Evolutionary conservation across 2,888 invertebrate species (phyloP).

Genomic region (Allolobophora icterica): DNA sequence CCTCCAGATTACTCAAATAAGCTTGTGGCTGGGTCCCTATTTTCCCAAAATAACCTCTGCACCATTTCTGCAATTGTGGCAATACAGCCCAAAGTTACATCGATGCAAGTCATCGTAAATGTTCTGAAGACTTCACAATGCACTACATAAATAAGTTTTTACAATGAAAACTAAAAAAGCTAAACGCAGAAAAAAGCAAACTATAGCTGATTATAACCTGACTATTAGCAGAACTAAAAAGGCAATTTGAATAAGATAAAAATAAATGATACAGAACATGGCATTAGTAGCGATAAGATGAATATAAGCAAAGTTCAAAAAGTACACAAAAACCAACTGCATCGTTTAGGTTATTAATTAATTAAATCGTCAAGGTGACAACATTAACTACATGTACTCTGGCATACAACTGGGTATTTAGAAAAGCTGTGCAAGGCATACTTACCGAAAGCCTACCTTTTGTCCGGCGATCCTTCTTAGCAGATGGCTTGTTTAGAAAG

Average conservation of each 20-base stretch:
- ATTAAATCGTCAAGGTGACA: neutral
- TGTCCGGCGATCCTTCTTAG: slow-evolving; percentile 33
- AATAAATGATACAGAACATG: neutral
- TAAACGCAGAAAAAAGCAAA: neutral
- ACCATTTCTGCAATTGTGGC: neutral
- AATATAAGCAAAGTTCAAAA: neutral
- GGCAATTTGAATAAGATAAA: neutral
- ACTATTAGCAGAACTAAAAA: neutral
- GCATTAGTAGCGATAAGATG: no score
- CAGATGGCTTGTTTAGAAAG: slow-evolving; percentile 20
- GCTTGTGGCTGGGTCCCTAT: no score
- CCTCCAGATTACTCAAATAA: no score
- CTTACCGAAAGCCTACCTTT: slow-evolving; percentile 36
- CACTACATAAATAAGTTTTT: neutral
- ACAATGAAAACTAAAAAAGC: neutral
- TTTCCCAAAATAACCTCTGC: neutral
- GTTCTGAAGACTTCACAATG: neutral
- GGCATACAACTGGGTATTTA: neutral
- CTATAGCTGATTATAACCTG: neutral
- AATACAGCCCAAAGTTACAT: neutral
- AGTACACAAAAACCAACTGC: neutral
- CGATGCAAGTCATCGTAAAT: neutral
- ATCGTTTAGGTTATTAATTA: neutral
- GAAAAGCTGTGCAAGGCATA: slow-evolving; percentile 25
- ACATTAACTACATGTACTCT: neutral